Evolutionary conservation across 2,113 vertebrate species (phyloP), one percentile per base, ranked within the genome.

Genomic region (Lagopus leucura): DNA sequence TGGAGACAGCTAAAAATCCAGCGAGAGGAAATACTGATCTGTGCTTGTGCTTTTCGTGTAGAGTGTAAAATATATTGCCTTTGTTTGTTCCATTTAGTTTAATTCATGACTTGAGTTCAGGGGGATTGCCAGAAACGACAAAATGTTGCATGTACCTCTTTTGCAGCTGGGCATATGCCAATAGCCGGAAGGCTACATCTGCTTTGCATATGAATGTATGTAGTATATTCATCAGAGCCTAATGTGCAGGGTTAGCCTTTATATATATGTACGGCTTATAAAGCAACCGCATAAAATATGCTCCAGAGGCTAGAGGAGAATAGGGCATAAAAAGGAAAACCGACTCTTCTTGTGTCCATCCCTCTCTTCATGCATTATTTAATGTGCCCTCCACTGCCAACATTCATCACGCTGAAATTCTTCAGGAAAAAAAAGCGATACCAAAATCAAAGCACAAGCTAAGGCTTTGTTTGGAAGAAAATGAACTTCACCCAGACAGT

Each of bases 361-460:
- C 28, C 58, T 86, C 72, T 81, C 80, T 78, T 95, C 74, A 95
- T 96, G 74, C 54, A 93, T 96, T 96, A 92, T 96, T 94, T 84
- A 96, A 57, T n/a, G 47, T 4, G 30, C 13, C 21, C 94, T 94
- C 30, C 14, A 40, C 57, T 86, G 92, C 77, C 95, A 92, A 65
- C 92, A 92, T 65, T 71, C 27, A 65, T 84, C 86, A 90, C 27
- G n/a, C 61, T 82, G 80, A 90, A 67, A 90, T 92, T 87, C 88
- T 94, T 84, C 58, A 90, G 66, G 82, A 64, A 82, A 52, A 36
- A n/a, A 45, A 75, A 50, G 8, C 24, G 25, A 15, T 34, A 34
- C 11, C 18, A 43, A 43, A 30, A 45, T 47, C 43, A 67, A 42
- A 28, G 27, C 36, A 70, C 74, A 85, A 3, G 2, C 50, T 50